phyloP scores from a whole-genome alignment of 2,888 invertebrate genomes.

The Tachina grossa region DNA sequence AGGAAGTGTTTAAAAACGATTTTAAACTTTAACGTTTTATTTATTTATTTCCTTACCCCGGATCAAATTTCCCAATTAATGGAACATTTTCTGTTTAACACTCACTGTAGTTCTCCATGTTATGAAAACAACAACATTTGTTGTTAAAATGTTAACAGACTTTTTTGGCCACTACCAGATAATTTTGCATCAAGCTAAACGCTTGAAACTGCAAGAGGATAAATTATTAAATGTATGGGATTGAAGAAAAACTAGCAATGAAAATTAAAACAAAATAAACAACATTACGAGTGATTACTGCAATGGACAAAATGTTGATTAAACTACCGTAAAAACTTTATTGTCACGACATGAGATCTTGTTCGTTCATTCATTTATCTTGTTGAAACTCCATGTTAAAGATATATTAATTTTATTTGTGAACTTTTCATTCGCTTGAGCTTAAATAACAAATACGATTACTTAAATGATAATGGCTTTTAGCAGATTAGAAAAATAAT shows the following conservation, averaged over 20 bases:
- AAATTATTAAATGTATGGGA: conserved; percentile 43
- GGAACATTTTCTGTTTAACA: conserved; percentile 45
- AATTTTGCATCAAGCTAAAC: too few species aligned
- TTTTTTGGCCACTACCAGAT: conserved; percentile 38
- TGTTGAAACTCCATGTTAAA: conserved; percentile 58
- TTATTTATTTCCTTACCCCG: conserved; percentile 7
- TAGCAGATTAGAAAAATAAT: conserved; percentile 15
- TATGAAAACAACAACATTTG: conserved; percentile 24
- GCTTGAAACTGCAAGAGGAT: background rate
- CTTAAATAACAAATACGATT: conserved; percentile 38
- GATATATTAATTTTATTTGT: conserved; percentile 68
- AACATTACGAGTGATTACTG: conserved; percentile 8
- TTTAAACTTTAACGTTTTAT: conserved; percentile 22
- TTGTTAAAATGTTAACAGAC: conserved; percentile 41
- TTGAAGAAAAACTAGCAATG: conserved; percentile 7
- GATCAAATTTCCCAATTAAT: conserved; percentile 63
- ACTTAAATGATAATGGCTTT: conserved; percentile 18
- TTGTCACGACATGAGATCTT: conserved; percentile 75
- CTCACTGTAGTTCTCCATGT: conserved; percentile 42
- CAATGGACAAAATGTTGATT: conserved; percentile 66
- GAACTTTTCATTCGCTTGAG: conserved; percentile 53
- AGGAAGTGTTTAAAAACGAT: background rate
- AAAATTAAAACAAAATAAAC: conserved; percentile 14
- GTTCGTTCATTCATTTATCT: conserved; percentile 67
- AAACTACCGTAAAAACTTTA: conserved; percentile 80